Evolutionary conservation across 2,797 vertebrate species (phyloP).

Genomic region (Aeoliscus strigatus): DNA sequence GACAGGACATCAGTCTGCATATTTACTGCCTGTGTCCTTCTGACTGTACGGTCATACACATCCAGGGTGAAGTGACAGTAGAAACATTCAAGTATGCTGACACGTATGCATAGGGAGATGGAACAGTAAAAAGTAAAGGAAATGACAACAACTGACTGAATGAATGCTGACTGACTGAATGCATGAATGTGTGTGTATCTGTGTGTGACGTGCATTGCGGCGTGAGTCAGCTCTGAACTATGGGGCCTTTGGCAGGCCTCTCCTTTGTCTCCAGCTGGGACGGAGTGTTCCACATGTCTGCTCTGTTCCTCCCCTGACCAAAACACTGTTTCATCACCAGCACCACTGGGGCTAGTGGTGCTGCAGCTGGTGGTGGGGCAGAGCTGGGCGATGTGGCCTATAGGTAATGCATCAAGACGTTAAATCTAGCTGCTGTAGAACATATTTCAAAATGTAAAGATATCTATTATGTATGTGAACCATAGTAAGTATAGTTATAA

Average conservation of each 20-base stretch:
- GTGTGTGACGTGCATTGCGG: slow-evolving; percentile 45
- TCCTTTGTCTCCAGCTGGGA: slow-evolving; percentile 82
- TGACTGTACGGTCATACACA: slow-evolving; percentile 16
- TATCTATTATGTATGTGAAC: too few relatives aligned
- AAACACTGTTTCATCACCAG: slow-evolving; percentile 66
- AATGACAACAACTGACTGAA: slow-evolving; percentile 25
- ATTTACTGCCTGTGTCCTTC: slow-evolving; percentile 11
- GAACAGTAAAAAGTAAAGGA: slow-evolving; percentile 1
- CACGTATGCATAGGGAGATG: slow-evolving; percentile 8
- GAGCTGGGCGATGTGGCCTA: slow-evolving; percentile 1
- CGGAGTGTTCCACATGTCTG: slow-evolving; percentile 69
- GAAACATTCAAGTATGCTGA: slow-evolving; percentile 19
- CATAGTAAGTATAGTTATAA: too few relatives aligned
- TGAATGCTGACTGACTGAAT: slow-evolving; percentile 40
- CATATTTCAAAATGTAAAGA: too few relatives aligned
- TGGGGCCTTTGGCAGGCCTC: slow-evolving; percentile 74
- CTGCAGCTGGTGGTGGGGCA: slow-evolving; percentile 1
- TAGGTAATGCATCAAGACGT: too few relatives aligned
- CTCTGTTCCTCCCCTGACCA: slow-evolving; percentile 35
- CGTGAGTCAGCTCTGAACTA: slow-evolving; percentile 81
- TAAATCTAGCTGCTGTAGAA: too few relatives aligned
- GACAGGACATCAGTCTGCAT: not conserved
- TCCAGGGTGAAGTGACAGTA: slow-evolving; percentile 15
- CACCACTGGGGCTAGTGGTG: slow-evolving; percentile 7
- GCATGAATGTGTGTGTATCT: slow-evolving; percentile 35